These are phyloP conservation scores for Hipparchia semele DNA, from an alignment of 2,888 invertebrate species.

Conservation along the genomic window DNA sequence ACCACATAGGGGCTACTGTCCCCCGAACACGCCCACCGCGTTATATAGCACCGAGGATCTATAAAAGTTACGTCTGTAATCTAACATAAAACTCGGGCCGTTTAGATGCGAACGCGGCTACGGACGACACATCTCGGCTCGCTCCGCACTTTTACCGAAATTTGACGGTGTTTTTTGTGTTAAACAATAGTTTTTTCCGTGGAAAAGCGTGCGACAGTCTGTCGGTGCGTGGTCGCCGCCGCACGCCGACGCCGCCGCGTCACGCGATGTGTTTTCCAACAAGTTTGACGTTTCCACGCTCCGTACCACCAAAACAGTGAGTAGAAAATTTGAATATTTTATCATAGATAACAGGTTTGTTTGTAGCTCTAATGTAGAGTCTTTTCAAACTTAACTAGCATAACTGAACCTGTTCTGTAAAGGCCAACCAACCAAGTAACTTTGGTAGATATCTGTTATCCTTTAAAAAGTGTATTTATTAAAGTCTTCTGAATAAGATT, in stretches of 20 bases:
- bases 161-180: conserved; percentile 75
- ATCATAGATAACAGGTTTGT: conserved; percentile 17
- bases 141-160: conserved; percentile 83
- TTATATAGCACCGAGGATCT: conserved; percentile 84
- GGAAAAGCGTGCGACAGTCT: conserved; percentile 64
- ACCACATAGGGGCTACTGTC: conserved; percentile 67
- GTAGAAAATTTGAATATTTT: conserved; percentile 60
- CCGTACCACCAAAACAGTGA: conserved; percentile 59
- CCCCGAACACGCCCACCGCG: conserved; percentile 76
- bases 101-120: conserved; percentile 83
- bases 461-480: too few species aligned
- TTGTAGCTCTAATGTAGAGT: not conserved
- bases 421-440: too few species aligned
- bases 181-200: conserved; percentile 72
- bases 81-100: conserved; percentile 84
- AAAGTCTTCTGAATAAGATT: too few species aligned
- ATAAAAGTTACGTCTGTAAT: conserved; percentile 84
- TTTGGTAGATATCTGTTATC: too few species aligned
- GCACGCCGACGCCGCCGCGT: conserved; percentile 58
- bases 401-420: not conserved
- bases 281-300: conserved; percentile 64
- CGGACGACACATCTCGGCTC: conserved; percentile 82
- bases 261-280: conserved; percentile 59
- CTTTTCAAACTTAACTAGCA: not conserved
- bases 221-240: conserved; percentile 61